Conservation (phyloP, 2,888 invertebrate species). For the Drosophila mulleri region DNA sequence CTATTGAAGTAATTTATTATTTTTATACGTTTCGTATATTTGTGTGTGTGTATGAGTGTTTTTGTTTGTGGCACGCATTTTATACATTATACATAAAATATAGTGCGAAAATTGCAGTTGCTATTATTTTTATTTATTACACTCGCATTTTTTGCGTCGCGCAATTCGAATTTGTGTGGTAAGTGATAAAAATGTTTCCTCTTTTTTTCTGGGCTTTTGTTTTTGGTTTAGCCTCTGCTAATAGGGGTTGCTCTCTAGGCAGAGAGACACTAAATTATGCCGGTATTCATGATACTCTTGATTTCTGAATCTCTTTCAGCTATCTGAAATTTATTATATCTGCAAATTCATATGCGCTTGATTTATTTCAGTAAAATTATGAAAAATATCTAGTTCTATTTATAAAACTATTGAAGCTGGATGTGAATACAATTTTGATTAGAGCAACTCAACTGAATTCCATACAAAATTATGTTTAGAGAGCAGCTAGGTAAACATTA, state of each 20-base stretch:
- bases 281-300: slow-evolving; percentile 23
- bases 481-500: background rate
- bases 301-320: slow-evolving; percentile 25
- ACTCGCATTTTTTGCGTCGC: slow-evolving; percentile 40
- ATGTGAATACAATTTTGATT: background rate
- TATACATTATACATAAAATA: slow-evolving; percentile 76
- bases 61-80: slow-evolving; percentile 70
- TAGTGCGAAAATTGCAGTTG: slow-evolving; percentile 77
- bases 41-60: slow-evolving; percentile 16
- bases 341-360: background rate
- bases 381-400: background rate
- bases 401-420: background rate
- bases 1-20: slow-evolving; percentile 73
- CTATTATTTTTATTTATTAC: slow-evolving; percentile 65
- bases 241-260: slow-evolving; percentile 44
- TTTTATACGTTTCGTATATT: slow-evolving; percentile 67
- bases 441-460: too few relatives aligned
- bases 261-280: slow-evolving; percentile 30
- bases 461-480: background rate
- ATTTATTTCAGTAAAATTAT: background rate
- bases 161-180: slow-evolving; percentile 58
- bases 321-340: slow-evolving; percentile 7
- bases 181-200: slow-evolving; percentile 61
- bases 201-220: slow-evolving; percentile 16
- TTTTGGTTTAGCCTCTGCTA: slow-evolving; percentile 21